Evolutionary conservation across 1,140 invertebrate species (phyloP).

Genomic region (Dermatophagoides farinae): DNA sequence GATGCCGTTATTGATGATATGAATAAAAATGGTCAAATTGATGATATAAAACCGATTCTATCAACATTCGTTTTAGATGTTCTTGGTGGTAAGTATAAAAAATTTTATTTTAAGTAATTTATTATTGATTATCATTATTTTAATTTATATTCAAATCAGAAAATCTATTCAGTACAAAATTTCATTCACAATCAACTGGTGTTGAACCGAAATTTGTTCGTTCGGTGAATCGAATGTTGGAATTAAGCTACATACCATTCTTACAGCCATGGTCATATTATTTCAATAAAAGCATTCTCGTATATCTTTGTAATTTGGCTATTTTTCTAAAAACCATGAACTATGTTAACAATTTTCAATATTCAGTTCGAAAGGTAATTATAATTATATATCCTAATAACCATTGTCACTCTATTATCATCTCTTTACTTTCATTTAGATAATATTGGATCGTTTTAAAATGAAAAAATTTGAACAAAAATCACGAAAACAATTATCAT

Average conservation of each 20-base stretch:
- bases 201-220: constrained; percentile 4
- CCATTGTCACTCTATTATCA: neutral
- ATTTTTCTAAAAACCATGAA: neutral
- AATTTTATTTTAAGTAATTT: neutral
- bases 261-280: constrained; percentile 1
- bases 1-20: neutral
- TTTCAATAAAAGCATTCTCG: neutral
- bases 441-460: neutral
- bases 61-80: constrained; percentile 1
- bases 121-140: neutral
- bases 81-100: constrained; percentile 1
- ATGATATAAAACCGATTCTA: neutral
- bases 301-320: neutral
- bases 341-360: neutral
- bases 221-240: neutral
- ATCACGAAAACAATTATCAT: neutral
- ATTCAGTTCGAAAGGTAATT: neutral
- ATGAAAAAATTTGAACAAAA: neutral
- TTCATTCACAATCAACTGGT: constrained; percentile 2
- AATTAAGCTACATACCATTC: neutral
- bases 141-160: neutral
- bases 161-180: constrained; percentile 2
- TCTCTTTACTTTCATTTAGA: neutral
- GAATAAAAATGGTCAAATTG: neutral
- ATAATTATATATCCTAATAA: neutral